A percentile compares a stretch with the other conserved stretches of the same genome.
Evolutionary conservation across 2,888 invertebrate genomes (phyloP).

Genomic region (Leucophora obtusa): DNA sequence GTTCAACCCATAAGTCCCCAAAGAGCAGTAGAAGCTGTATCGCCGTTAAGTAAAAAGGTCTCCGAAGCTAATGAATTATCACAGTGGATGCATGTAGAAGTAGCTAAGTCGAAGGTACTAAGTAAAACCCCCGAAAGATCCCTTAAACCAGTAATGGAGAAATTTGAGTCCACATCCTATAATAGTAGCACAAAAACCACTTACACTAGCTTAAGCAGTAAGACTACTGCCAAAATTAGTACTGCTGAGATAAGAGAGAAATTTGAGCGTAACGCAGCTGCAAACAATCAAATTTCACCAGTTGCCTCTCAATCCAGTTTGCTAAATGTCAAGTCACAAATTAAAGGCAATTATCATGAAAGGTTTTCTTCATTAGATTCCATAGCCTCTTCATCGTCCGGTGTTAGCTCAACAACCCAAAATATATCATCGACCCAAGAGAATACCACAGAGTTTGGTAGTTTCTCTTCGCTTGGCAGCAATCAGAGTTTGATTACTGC

Average conservation of each 20-base stretch:
- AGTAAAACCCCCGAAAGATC: slow-evolving; percentile 59
- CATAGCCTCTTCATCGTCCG: slow-evolving; percentile 78
- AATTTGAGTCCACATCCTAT: slow-evolving; percentile 60
- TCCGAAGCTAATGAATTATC: slow-evolving; percentile 69
- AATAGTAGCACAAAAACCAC: slow-evolving; percentile 59
- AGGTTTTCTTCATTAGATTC: slow-evolving; percentile 78
- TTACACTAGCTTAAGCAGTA: slow-evolving; percentile 63
- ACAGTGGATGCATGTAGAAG: slow-evolving; percentile 74
- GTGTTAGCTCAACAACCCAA: slow-evolving; percentile 77
- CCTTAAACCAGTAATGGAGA: slow-evolving; percentile 67
- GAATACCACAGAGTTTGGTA: slow-evolving; percentile 78
- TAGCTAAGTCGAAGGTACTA: slow-evolving; percentile 68
- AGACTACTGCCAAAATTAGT: slow-evolving; percentile 67
- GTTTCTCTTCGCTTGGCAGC: slow-evolving; percentile 79
- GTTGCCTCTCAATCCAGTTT: slow-evolving; percentile 59
- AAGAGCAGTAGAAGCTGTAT: slow-evolving; percentile 65
- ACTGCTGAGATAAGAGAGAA: slow-evolving; percentile 78
- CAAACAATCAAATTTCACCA: slow-evolving; percentile 49
- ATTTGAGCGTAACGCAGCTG: slow-evolving; percentile 73
- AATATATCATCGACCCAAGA: slow-evolving; percentile 76
- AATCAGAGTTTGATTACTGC: slow-evolving; percentile 79
- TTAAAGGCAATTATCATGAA: slow-evolving; percentile 73
- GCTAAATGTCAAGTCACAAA: slow-evolving; percentile 62
- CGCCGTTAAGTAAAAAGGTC: slow-evolving; percentile 53
- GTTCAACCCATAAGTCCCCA: slow-evolving; percentile 66